Base-by-base conservation (phyloP, 2,113 vertebrate species). In the Limnothrissa miodon region DNA sequence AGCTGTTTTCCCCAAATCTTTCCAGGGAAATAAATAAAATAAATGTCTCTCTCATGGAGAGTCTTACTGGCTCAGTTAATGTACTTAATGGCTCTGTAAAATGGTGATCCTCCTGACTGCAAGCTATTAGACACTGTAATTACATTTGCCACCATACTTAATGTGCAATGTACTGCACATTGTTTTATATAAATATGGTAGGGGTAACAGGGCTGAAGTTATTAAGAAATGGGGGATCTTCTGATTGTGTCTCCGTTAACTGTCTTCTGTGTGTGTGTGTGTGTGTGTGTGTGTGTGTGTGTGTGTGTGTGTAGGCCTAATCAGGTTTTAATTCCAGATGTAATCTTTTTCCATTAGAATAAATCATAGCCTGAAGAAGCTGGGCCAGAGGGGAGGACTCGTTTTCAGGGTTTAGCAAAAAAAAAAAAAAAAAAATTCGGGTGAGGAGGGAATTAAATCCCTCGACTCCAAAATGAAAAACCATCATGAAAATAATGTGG, bases 311-410 rank as follows among this genome's bases (percentile, higher is more conserved):
- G 86, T 83, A 84, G 66, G 48, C 46, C 81, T 81, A 87, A 90
- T 83, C 23, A 83, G 80, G 87, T 90, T 89, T 90, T 88, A 89
- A 93, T 91, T 92, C 82, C 86, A 90, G 87, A 92, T 90, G 80
- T 89, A 88, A 92, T 92, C 84, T 86, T 90, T 90, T 89, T 84
- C 85, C 78, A 89, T 92, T 90, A 87, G 70, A 88, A 89, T 89
- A 88, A 92, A 91, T 90, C 82, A n/a, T 79, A 87, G 86, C 83
- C 81, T 39, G 33, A 85, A 85, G 87, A 90, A 80, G 83, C 53
- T 36, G 46, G 53, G 45, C 80, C 86, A 82, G 53, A 33, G 85
- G 83, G 81, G 85, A 85, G 81, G 85, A 85, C 89, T 83, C 2
- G 51, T 91, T 88, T 90, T 86, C 83, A 81, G 80, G 86, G 44